Evolutionary conservation across 2,113 vertebrate genomes (phyloP).

Genomic region (Solenodon paradoxus): DNA sequence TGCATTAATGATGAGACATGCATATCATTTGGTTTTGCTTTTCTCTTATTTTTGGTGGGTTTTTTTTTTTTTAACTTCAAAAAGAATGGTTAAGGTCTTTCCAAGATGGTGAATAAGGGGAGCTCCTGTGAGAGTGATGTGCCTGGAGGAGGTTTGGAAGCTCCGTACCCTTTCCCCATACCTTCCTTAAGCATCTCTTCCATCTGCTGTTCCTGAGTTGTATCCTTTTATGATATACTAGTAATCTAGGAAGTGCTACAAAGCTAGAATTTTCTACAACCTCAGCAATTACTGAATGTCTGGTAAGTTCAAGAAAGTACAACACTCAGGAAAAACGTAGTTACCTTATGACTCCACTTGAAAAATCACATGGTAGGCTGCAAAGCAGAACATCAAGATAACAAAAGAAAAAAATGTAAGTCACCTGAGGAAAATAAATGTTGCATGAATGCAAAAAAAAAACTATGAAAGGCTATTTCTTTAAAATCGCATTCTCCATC

Average conservation of each 20-base stretch:
- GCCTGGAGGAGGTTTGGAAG: not conserved
- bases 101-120: not conserved
- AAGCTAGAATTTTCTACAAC: not conserved
- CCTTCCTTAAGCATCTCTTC: not conserved
- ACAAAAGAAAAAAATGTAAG: constrained; percentile 59
- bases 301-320: not conserved
- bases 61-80: not conserved
- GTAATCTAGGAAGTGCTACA: not conserved
- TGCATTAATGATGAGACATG: not conserved
- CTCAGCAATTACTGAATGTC: not conserved
- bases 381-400: constrained; percentile 51
- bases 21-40: not conserved
- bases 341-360: constrained; percentile 56
- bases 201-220: not conserved
- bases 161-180: not conserved
- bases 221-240: not conserved
- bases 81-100: not conserved
- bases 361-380: constrained; percentile 59
- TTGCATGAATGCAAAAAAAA: constrained; percentile 52
- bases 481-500: constrained; percentile 89
- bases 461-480: too few relatives aligned
- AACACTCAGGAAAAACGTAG: constrained; percentile 60
- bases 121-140: not conserved
- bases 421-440: constrained; percentile 60
- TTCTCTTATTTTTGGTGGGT: not conserved